These are phyloP conservation scores for Eupithecia tripunctaria DNA, from an alignment of 2,888 invertebrate genomes.

Conservation along the genomic window DNA sequence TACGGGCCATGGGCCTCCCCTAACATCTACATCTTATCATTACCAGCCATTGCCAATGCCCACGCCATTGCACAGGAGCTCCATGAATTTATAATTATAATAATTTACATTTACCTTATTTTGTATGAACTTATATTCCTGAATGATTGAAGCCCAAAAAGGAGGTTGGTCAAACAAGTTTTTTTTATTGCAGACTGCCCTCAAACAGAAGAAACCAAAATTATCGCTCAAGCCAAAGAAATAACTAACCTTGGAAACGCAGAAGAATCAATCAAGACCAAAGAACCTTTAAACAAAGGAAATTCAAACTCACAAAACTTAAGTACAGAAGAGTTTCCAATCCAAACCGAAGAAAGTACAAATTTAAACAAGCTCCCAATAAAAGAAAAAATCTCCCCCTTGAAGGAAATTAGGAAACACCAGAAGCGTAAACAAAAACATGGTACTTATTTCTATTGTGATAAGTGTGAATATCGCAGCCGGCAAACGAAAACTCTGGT, in stretches of 20 bases:
- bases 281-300: no score
- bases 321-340: no score
- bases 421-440: neutral
- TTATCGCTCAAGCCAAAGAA: neutral
- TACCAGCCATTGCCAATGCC: no score
- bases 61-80: no score
- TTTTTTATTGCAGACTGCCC: no score
- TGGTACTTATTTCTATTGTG: neutral
- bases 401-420: neutral
- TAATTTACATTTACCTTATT: no score
- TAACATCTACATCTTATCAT: no score
- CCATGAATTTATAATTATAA: no score
- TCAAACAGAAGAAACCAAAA: neutral
- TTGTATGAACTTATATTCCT: neutral
- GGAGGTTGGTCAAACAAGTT: no score
- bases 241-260: neutral
- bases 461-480: slow-evolving; percentile 14
- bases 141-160: no score
- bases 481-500: neutral
- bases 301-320: neutral
- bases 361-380: neutral
- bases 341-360: neutral
- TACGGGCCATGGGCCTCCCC: no score
- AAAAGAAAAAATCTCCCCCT: neutral
- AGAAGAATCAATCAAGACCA: no score